Base-by-base conservation (phyloP, 2,797 vertebrate genomes). In the Gymnothorax reevesii region DNA sequence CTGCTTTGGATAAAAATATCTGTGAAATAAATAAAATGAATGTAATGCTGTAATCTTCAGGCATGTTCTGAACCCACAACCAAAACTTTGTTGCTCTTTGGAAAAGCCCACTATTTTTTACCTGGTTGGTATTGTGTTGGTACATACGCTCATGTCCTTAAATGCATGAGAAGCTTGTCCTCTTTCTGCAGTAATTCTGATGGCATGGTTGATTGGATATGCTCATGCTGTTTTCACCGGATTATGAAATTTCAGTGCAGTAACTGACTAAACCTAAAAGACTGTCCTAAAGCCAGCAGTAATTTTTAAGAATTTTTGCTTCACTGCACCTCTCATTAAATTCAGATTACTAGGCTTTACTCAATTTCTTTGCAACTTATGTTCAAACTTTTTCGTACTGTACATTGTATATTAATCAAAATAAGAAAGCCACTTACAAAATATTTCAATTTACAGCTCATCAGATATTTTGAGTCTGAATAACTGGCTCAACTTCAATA, bases 401-500 rank as follows among this genome's bases (percentile, higher is more conserved):
- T 71, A 71, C 25, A 71, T 27, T 71, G 25, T 71, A 71, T 27
- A 8, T 71, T 42, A 73, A 4, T 13, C 33, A 73, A 73, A 5
- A 9, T 17, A 73, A 73, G 12, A 42, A 73, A 27, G 25, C 8
- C 69, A 42, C 12, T 33, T 73, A 73, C 13, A 75, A 17, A 17
- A 42, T 75, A 75, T 42, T 42, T 6, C 33, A 49, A 49, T 75
- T 75, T 75, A 75, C 4, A 71, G 49, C 52, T 52, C 42, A 54
- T 7, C 0, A 8, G 42, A 33, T 62, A 20, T 64, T 82, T 83
- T 66, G 20, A 82, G 57, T 71, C 84, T 84, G 86, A 88, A 79
- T 77, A 77, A 88, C 49, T 77, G 17, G 55, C 20, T 12, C 55
- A 9, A 1, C 75, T 79, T 82, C 86, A 90, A 88, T 54, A 82